Conservation (phyloP, 2,888 invertebrate genomes). For the Parnassius apollo region DNA sequence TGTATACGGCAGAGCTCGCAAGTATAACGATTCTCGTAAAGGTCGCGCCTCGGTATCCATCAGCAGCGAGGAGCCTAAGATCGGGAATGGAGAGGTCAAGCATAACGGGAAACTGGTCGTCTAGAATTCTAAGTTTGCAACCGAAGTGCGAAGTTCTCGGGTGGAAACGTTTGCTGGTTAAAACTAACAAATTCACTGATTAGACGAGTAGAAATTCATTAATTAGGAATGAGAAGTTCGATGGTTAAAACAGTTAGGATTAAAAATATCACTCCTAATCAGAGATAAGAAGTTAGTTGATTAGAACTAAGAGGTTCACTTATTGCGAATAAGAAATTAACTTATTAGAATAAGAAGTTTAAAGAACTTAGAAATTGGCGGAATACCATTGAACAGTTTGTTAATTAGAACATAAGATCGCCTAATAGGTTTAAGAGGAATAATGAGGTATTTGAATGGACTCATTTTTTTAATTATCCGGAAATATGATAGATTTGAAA, state of each 20-base stretch:
- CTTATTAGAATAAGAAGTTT: background rate
- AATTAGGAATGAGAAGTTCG: too few relatives aligned
- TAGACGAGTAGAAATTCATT: too few relatives aligned
- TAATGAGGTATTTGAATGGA: too few relatives aligned
- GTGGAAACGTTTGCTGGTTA: too few relatives aligned
- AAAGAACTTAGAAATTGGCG: slow-evolving; percentile 4
- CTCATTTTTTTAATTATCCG: background rate
- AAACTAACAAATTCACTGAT: too few relatives aligned
- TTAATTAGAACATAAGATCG: too few relatives aligned
- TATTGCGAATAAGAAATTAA: slow-evolving; percentile 25
- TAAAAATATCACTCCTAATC: too few relatives aligned
- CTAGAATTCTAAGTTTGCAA: background rate
- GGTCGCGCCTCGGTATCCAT: slow-evolving; percentile 6
- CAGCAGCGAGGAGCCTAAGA: slow-evolving; percentile 13
- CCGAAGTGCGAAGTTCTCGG: too few relatives aligned
- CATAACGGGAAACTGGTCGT: slow-evolving; percentile 44
- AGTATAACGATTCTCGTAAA: slow-evolving; percentile 26
- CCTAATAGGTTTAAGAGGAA: too few relatives aligned
- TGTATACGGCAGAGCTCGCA: slow-evolving; percentile 34
- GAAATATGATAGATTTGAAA: slow-evolving; percentile 8
- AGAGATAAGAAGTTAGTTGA: too few relatives aligned
- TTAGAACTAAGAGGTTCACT: too few relatives aligned
- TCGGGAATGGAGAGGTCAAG: slow-evolving; percentile 41
- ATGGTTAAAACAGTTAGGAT: too few relatives aligned
- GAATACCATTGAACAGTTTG: background rate